Base-by-base conservation (phyloP, 2,888 invertebrate genomes). In the Priocnemis perturbator region DNA sequence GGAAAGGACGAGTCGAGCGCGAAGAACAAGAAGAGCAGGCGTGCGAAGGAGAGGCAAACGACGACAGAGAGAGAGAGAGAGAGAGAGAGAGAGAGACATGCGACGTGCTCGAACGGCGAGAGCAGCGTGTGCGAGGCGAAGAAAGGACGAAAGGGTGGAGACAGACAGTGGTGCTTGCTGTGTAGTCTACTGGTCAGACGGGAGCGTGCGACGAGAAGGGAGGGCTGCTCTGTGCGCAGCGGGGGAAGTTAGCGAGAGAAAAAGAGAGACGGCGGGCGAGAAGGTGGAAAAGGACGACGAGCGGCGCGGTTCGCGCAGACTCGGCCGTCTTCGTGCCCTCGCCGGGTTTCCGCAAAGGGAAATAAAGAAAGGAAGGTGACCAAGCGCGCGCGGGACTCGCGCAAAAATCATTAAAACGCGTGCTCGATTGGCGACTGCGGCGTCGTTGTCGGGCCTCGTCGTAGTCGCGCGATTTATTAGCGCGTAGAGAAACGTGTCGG, bases 321-420 rank as follows among this genome's bases (percentile, higher is more conserved):
- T 84, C 84, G 81, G 81, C 48, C 53, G 59, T 77, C 76, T 82
- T 81, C 83, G 83, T 74, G 73, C 55, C 71, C 77, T 69, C 69
- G 74, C 74, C 74, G 74, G 75, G 71, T 76, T 81, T 78, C 71
- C 76, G 76, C 63, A 79, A 81, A 80, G 76, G 77, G 74, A 83
- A 82, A 79, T 81, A 82, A 81, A 79, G 80, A 81, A 77, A 79
- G 80, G 73, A 73, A 79, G 76, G 77, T 74, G 70, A 70, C 69
- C 68, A 75, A 72, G 74, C 74, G 77, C 71, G 74, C 76, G 75
- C 78, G 78, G 74, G 76, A 67, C 67, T 77, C 79, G 75, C 74
- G 78, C 79, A 84, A 84, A 84, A 84, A 84, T 84, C 84, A 79
- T 84, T 84, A 83, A 84, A 83, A 82, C 83, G 80, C 77, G 79